Evolutionary conservation across 2,888 invertebrate species (phyloP).

Genomic region (Hyposoter didymator): DNA sequence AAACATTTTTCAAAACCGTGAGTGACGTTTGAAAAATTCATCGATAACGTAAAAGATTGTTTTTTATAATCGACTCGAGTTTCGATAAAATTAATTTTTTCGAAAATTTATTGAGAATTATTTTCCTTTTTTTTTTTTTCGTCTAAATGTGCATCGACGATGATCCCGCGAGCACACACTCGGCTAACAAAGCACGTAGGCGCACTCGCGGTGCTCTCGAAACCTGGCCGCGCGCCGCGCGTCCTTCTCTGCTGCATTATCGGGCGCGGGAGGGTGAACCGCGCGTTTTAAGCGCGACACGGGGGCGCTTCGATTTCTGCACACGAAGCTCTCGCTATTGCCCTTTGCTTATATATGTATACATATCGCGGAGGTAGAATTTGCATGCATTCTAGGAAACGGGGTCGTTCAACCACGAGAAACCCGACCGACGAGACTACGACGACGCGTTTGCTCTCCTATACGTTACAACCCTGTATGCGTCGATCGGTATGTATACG

Average conservation of each 20-base stretch:
- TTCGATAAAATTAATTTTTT: too few relatives aligned
- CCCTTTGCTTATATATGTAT: slow-evolving; percentile 20
- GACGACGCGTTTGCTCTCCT: slow-evolving; percentile 34
- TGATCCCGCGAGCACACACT: neutral
- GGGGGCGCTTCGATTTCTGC: slow-evolving; percentile 53
- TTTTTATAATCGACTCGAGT: too few relatives aligned
- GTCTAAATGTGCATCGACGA: neutral
- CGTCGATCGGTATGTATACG: neutral
- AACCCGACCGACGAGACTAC: slow-evolving; percentile 33
- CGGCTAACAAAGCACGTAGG: neutral
- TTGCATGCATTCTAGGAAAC: slow-evolving; percentile 58
- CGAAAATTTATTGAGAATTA: too few relatives aligned
- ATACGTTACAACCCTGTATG: neutral
- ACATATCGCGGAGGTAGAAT: slow-evolving; percentile 44
- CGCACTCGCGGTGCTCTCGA: slow-evolving; percentile 37
- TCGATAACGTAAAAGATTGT: too few relatives aligned
- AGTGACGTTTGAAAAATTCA: too few relatives aligned
- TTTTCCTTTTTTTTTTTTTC: neutral
- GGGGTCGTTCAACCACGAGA: slow-evolving; percentile 61
- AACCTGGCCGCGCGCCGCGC: slow-evolving; percentile 4
- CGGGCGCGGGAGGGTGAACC: slow-evolving; percentile 6
- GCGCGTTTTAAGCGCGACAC: slow-evolving; percentile 53
- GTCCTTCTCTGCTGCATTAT: neutral
- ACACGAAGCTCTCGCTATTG: neutral
- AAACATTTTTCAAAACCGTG: too few relatives aligned